Evolutionary conservation across 2,797 vertebrate species (phyloP).

Genomic region (Chelmon rostratus): DNA sequence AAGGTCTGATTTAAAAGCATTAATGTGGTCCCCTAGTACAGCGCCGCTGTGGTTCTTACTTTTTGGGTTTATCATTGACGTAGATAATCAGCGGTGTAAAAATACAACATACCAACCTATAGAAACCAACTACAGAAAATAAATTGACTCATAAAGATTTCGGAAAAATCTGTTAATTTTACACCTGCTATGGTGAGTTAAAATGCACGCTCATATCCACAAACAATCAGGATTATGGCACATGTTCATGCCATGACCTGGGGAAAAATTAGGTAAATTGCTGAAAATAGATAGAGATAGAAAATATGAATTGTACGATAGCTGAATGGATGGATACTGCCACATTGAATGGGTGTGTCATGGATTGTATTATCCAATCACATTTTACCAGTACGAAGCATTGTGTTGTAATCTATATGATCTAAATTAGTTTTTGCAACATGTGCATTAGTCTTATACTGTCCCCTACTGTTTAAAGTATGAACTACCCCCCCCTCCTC

Average conservation of each 20-base stretch:
- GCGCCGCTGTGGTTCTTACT: neutral
- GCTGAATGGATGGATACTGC: neutral
- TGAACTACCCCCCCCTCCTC: neutral
- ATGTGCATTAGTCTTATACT: slow-evolving; percentile 19
- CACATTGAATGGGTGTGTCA: neutral
- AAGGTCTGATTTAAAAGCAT: neutral
- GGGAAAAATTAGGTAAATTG: too few species aligned
- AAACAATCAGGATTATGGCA: too few species aligned
- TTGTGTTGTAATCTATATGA: neutral
- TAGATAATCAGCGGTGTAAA: neutral
- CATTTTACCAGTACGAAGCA: neutral
- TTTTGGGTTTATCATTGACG: neutral
- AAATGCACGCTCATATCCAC: too few species aligned
- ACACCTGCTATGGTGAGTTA: neutral
- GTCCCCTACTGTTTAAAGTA: slow-evolving; percentile 28
- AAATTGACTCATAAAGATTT: neutral
- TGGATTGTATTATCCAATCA: neutral
- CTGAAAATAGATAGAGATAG: too few species aligned
- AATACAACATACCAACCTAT: neutral
- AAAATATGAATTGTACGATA: neutral
- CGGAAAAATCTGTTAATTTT: too few species aligned
- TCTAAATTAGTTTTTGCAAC: neutral
- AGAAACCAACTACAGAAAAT: neutral
- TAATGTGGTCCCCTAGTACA: neutral
- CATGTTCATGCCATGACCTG: neutral